A percentile compares a stretch with the other conserved stretches of the same genome.
These are phyloP conservation scores for Germaria angustata DNA, from an alignment of 2,888 invertebrate genomes.

Conservation along the genomic window DNA sequence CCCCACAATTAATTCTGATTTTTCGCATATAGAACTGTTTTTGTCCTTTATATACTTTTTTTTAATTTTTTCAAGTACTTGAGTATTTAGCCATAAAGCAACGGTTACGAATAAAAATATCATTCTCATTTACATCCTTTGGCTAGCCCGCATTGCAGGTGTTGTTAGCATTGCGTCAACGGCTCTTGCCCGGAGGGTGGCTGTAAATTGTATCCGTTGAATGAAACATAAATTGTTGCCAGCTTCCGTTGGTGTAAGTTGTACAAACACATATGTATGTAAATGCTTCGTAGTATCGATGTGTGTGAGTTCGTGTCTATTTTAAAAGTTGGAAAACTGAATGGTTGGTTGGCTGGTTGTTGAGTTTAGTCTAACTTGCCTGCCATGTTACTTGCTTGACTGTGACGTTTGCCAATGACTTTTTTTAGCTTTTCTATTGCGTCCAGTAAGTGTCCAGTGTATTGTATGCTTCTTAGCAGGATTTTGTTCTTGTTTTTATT, in stretches of 20 bases:
- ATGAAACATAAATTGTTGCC: conserved; percentile 76
- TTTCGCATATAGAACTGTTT: background rate
- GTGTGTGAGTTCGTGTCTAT: background rate
- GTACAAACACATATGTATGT: background rate
- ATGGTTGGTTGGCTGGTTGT: conserved; percentile 44
- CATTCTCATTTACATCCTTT: conserved; percentile 60
- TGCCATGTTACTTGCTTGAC: background rate
- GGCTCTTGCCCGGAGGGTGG: conserved; percentile 68
- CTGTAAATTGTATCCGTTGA: conserved; percentile 78
- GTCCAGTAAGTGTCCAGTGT: conserved; percentile 72
- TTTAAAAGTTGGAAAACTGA: conserved; percentile 31
- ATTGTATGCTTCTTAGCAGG: conserved; percentile 47
- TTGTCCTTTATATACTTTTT: conserved; percentile 1
- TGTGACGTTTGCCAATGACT: conserved; percentile 38
- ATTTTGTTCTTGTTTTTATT: background rate
- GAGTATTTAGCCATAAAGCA: conserved; percentile 48
- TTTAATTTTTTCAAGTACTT: conserved; percentile 43
- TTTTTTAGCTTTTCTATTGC: conserved; percentile 41
- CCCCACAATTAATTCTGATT: conserved; percentile 2
- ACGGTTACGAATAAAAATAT: conserved; percentile 46
- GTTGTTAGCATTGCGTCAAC: conserved; percentile 65
- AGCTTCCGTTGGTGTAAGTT: conserved; percentile 72
- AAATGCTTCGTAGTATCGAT: background rate
- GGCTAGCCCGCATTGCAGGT: conserved; percentile 63
- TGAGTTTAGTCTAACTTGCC: conserved; percentile 31